Base-by-base conservation (phyloP, 2,888 invertebrate species). In the Drosophila fungiperda region DNA sequence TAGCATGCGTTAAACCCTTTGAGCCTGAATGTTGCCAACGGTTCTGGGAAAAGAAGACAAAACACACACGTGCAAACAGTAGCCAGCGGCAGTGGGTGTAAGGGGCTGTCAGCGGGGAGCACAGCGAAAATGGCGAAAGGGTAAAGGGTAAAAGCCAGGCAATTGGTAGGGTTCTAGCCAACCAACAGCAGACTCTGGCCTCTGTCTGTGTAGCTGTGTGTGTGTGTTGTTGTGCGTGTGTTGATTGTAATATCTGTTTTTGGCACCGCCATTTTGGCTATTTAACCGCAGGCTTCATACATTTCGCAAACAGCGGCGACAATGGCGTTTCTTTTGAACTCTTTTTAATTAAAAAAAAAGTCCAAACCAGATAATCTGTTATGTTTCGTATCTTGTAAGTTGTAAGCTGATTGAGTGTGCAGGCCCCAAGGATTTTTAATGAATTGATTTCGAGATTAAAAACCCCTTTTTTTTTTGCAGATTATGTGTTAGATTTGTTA, bases 341-440 rank as follows among this genome's bases (percentile, higher is more conserved):
- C 75, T 74, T 88, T 88, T 89, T 87, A 87, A 87, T 87, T 87
- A 89, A 81, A 82, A 87, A 87, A 76, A 69, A 11, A 26, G 23
- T n/a, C 26, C 36, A 35, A 35, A 32, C 15, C 57, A 63, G 59
- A 75, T 72, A 75, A 75, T 75, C 60, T 63, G 45, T 36, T 66
- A 32, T 38, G 65, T 53, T 50, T 48, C 20, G 38, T 60, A 32
- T 12, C n/a, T 54, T 36, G 50, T 62, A 60, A 32, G 53, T 62
- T 29, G 29, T 29, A 6, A 29, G 1, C 29, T 52, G 49, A 48
- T n/a, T 55, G 49, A 52, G 52, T 59, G 57, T 58, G 53, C 38
- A 40, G n/a, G 20, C 20, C 64, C 57, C 40, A 36, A 75, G 67
- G 77, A 70, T 36, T 60, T 59, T 68, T 64, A 62, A 69, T 35